Base-by-base conservation (phyloP, 2,113 vertebrate genomes). In the Dromas ardeola region DNA sequence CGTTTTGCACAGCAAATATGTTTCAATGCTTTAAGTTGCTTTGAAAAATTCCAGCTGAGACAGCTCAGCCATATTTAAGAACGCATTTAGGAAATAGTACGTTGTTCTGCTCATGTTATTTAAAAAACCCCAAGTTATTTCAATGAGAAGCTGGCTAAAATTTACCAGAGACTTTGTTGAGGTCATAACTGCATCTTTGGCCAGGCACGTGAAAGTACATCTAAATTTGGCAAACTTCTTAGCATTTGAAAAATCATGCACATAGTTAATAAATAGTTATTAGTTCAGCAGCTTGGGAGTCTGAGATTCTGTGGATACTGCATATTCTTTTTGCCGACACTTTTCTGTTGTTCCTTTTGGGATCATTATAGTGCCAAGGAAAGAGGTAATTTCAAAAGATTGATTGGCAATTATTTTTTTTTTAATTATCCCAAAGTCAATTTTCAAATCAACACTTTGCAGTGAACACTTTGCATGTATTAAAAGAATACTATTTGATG, bases 1-100 rank as follows among this genome's bases (percentile, higher is more conserved):
- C 27, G 21, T 69, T 94, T 91, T 88, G 45, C 74, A 73, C 78
- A 85, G 53, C 66, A 91, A 73, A 77, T 69, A 61, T 13, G 49
- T 94, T 91, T 93, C 74, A 88, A 8, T 93, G 62, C 34, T 95
- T 94, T 84, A 69, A 85, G 50, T 89, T 93, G 77, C 80, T 86
- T 86, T 88, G 80, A 95, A 92, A 92, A 89, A 89, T 38, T 85
- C 66, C 89, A 94, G 66, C 77, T 93, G 77, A 82, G 84, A 77
- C 30, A 66, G n/a, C 71, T 91, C 78, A 91, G 56, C 47, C 49
- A 38, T 69, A 91, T 79, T 92, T 79, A 63, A 87, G 45, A 88
- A 55, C 29, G 42, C 42, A 38, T 76, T 91, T 61, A 53, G 40
- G 49, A 42, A 95, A 73, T 50, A 70, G 30, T 45, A 47, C 4